These are phyloP conservation scores for Apodemia mormo DNA, from an alignment of 2,888 invertebrate species.

Conservation along the genomic window DNA sequence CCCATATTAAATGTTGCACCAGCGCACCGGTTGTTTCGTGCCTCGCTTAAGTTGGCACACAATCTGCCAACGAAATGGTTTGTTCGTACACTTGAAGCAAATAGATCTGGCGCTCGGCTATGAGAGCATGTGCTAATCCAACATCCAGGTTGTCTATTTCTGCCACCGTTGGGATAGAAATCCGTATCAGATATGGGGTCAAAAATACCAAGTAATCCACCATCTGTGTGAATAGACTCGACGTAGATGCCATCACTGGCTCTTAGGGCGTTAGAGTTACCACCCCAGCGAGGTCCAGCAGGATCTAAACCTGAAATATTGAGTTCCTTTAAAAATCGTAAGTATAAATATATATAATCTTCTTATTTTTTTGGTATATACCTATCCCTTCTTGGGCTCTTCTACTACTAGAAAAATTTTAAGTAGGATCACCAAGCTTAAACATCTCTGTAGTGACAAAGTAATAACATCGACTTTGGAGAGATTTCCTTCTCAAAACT, in stretches of 20 bases:
- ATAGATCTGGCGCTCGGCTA: constrained; percentile 41
- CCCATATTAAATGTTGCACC: constrained; percentile 41
- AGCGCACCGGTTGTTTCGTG: constrained; percentile 36
- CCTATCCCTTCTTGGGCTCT: too few species aligned
- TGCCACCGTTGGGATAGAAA: constrained; percentile 52
- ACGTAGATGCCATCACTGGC: constrained; percentile 44
- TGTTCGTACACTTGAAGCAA: constrained; percentile 43
- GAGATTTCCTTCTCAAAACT: too few species aligned
- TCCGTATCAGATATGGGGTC: constrained; percentile 44
- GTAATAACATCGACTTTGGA: too few species aligned
- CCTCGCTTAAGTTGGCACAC: constrained; percentile 40
- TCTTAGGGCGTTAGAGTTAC: constrained; percentile 44
- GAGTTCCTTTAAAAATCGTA: too few species aligned
- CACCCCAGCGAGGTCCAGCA: constrained; percentile 50
- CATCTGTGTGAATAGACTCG: constrained; percentile 50
- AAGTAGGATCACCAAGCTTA: too few species aligned
- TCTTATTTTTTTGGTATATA: too few species aligned
- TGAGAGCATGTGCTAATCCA: constrained; percentile 45
- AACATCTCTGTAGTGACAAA: too few species aligned
- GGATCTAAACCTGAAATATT: constrained; percentile 49
- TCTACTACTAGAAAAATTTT: too few species aligned
- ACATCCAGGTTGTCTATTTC: constrained; percentile 47
- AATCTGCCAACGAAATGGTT: constrained; percentile 43
- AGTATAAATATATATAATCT: too few species aligned
- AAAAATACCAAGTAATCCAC: constrained; percentile 45